Base-by-base conservation (phyloP, 2,113 vertebrate genomes). In the Atrichornis clamosus region DNA sequence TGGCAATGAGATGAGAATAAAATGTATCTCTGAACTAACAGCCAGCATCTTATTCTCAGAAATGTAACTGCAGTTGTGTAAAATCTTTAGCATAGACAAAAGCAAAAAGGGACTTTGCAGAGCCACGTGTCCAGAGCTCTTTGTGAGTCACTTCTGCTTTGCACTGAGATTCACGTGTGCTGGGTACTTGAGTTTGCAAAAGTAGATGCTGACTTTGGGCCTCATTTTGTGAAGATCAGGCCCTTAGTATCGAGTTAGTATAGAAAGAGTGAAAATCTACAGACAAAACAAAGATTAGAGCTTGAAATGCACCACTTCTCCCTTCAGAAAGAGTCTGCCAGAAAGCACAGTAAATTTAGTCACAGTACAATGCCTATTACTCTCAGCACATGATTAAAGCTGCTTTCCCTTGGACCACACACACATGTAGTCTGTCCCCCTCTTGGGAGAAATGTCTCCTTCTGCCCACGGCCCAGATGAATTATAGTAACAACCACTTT, bases 251-350 rank as follows among this genome's bases (percentile, higher is more conserved):
- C 67, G 59, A 80, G 49, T 92, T 65, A 85, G 65, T 33, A 89
- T 28, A 73, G 83, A 93, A 90, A 93, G 62, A 91, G 81, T 76
- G 95, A 96, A 94, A 95, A 95, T 78, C 90, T 96, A 74, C 74
- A 95, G 93, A 97, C 86, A 96, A 97, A 97, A 96, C 87, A 90
- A 89, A 96, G 93, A 95, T 96, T 94, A 95, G 90, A 90, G 75
- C 35, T 83, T 83, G 79, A 94, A 95, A 96, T 88, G 73, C 56
- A 58, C 75, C 90, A 68, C 74, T 97, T 94, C 77, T 95, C 62
- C 33, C 60, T 20, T 11, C 73, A 93, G 94, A 95, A 89, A 52
- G 65, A 73, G 75, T 39, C 95, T 93, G 78, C 76, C 84, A 95
- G 93, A 89, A 87, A 91, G 76, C 90, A 87, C 75, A 89, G 94